These are phyloP conservation scores for Leptopilina syphax DNA, from an alignment of 2,888 invertebrate genomes.

Conservation along the genomic window DNA sequence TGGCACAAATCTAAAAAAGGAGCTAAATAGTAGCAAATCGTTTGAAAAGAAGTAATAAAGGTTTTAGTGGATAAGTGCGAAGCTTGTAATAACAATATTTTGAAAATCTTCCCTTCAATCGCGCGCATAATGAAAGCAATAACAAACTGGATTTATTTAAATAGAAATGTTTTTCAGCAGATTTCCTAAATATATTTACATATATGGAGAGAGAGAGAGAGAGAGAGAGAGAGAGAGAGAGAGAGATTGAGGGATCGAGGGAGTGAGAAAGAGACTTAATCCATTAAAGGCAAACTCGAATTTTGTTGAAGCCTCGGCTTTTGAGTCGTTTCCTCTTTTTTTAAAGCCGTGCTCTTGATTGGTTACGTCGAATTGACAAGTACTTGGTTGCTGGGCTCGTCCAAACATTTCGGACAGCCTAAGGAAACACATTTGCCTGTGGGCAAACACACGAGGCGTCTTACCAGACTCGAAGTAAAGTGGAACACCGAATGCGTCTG, in stretches of 20 bases:
- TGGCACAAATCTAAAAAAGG: too few species aligned
- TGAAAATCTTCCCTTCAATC: too few species aligned
- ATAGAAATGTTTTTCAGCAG: too few species aligned
- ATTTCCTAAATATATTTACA: too few species aligned
- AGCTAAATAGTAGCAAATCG: too few species aligned
- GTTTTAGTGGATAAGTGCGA: too few species aligned
- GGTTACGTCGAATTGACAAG: slow-evolving; percentile 56
- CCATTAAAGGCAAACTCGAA: slow-evolving; percentile 15
- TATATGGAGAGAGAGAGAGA: too few species aligned
- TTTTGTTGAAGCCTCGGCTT: slow-evolving; percentile 4
- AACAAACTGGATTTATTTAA: too few species aligned
- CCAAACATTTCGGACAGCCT: slow-evolving; percentile 74
- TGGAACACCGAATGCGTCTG: slow-evolving; percentile 72
- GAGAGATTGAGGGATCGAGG: too few species aligned
- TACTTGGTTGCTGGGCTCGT: slow-evolving; percentile 61
- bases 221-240: neutral
- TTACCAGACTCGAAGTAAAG: slow-evolving; percentile 65
- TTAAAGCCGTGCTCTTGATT: slow-evolving; percentile 57
- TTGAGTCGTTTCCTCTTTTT: slow-evolving; percentile 42
- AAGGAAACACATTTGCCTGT: slow-evolving; percentile 76
- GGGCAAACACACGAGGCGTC: slow-evolving; percentile 69
- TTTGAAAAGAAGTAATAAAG: too few species aligned
- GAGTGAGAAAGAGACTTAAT: neutral
- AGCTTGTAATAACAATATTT: too few species aligned
- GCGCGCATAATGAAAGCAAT: too few species aligned